Conservation (phyloP, 2,113 vertebrate species). For the Oenanthe melanoleuca region DNA sequence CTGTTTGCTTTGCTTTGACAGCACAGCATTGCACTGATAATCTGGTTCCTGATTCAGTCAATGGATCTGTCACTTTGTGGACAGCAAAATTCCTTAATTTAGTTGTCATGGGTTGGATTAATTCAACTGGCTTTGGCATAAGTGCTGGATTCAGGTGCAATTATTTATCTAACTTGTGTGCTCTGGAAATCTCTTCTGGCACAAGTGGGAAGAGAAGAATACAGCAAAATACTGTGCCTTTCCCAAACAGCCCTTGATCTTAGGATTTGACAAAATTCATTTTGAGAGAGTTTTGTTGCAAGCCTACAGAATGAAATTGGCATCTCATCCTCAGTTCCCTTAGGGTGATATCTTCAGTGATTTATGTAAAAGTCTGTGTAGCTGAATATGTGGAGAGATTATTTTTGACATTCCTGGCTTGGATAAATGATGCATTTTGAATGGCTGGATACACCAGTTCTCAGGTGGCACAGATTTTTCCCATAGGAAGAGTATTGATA, state of each 20-base stretch:
- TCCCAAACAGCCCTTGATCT: conserved; percentile 7
- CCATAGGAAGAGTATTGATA: neutral
- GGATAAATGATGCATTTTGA: conserved; percentile 12
- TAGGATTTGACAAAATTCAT: neutral
- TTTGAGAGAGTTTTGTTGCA: conserved; percentile 32
- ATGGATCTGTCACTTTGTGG: neutral
- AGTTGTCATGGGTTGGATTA: neutral
- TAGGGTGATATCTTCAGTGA: conserved; percentile 26
- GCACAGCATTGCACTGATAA: neutral
- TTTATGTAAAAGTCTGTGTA: conserved; percentile 45
- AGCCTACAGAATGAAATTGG: conserved; percentile 19
- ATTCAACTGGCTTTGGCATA: neutral
- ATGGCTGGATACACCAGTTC: neutral
- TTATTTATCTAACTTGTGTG: neutral
- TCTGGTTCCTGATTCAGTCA: neutral
- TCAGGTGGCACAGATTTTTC: conserved; percentile 8
- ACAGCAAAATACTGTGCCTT: neutral
- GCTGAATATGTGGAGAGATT: conserved; percentile 37
- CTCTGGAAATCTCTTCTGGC: neutral
- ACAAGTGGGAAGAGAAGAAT: neutral
- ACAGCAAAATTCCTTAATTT: neutral
- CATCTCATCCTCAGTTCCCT: conserved; percentile 26
- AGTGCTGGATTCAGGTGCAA: conserved; percentile 1
- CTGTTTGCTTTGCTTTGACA: neutral
- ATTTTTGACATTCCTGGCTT: conserved; percentile 42